Evolutionary conservation across 2,888 invertebrate species (phyloP), one percentile per base, ranked within the genome.

Genomic region (Linnaemya tessellans): DNA sequence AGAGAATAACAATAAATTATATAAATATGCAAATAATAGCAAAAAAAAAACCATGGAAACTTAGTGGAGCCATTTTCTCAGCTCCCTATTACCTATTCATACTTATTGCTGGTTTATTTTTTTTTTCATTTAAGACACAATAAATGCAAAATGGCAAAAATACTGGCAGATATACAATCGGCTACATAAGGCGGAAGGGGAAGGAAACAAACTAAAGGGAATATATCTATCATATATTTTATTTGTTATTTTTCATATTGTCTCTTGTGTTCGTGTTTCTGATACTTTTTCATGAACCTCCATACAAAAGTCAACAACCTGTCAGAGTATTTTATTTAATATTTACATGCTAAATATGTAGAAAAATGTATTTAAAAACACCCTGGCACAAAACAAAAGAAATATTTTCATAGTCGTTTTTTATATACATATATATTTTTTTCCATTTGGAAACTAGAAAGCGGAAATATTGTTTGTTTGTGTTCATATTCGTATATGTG

Each of bases 261-360:
- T 49, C 18, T 54, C n/a, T 22, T 22, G 13, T 54, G 22, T 22
- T 38, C 54, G 22, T 70, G 70, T 56, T 22, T 54, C 41, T 38
- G 54, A 15, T 56, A 11, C 7, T 41, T 43, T 67, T 65, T 20
- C 4, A 43, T 20, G 46, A 30, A 10, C 8, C 30, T 10, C 46
- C 43, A 35, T 1, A 38, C 1, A 58, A 71, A 43, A 71, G 79
- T 80, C 71, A 80, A 65, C 70, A 71, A 80, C 79, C 79, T 80
- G 79, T 56, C 54, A 18, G 22, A 22, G 43, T 43, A 13, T 43
- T 43, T 41, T 67, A 49, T 68, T 78, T 58, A 79, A 38, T 9
- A 73, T 71, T 71, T 80, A 65, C 56, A 73, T 73, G 80, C 71
- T 80, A 71, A 64, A 56, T 43, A 30, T 43, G 43, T 54, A 38